Evolutionary conservation across 2,888 invertebrate species (phyloP), one percentile per base, ranked within the genome.

Genomic region (Glaucopsyche alexis): DNA sequence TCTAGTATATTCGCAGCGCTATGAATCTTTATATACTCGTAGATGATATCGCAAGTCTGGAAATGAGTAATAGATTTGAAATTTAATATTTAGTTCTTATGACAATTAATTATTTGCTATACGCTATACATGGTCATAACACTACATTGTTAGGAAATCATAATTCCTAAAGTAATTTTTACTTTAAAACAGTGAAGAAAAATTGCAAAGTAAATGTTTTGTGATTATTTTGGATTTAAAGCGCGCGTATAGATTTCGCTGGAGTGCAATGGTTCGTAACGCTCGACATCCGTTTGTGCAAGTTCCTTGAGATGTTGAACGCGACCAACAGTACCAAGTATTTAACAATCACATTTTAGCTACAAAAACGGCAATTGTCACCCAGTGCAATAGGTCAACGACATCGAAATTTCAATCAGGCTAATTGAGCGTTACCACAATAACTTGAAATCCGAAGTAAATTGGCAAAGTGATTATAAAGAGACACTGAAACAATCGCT

Each of bases 241-340:
- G 47, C 29, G 38, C 50, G 65, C 66, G 50, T 19, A 16, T 16
- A 45, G 80, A 82, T 85, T 88, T 88, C 87, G 84, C 80, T 81
- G 86, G 87, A 87, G 84, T 79, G 84, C 85, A 85, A 72, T 85
- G 85, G 81, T 83, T 84, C 85, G 86, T 88, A 84, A 86, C 86
- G 84, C 83, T 76, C 80, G 82, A 82, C 83, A 84, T 84, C 85
- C 83, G 82, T 80, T 87, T 87, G 81, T 78, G 84, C 83, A 89
- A 88, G 83, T 85, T 84, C 85, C 85, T 81, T 77, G 77, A 69
- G 69, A 69, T 47, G 69, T 49, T 69, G 2, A 13, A 14, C 47
- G 49, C 49, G 69, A 49, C 49, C 45, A 69, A 14, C 19, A 19
- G 47, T 66, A n/a, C n/a, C n/a, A n/a, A n/a, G 55, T 29, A 13